Percentiles rank a stretch among this genome's conserved stretches.
These are phyloP conservation scores for Tinea semifulvella DNA, from an alignment of 2,888 invertebrate species.

Conservation along the genomic window DNA sequence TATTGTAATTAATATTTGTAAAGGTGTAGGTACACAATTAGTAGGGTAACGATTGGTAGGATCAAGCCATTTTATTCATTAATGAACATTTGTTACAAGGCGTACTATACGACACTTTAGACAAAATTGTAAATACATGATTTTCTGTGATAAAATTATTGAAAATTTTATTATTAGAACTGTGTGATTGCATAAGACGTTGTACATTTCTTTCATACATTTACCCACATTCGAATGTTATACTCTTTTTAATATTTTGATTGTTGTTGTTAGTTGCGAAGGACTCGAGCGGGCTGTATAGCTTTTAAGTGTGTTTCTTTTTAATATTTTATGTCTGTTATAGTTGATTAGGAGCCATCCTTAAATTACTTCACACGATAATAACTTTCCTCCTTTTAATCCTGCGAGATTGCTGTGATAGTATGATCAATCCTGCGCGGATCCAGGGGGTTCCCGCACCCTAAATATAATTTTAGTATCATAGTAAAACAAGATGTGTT, in stretches of 20 bases:
- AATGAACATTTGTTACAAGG: conserved; percentile 40
- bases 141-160: conserved; percentile 68
- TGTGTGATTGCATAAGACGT: conserved; percentile 63
- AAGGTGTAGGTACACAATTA: too few species aligned
- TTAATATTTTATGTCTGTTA: conserved; percentile 51
- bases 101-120: conserved; percentile 56
- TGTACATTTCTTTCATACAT: conserved; percentile 40
- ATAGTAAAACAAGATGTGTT: too few species aligned
- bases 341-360: conserved; percentile 31
- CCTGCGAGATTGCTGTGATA: too few species aligned
- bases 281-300: conserved; percentile 40
- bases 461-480: too few species aligned
- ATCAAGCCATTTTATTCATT: not conserved
- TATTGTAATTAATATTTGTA: too few species aligned
- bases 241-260: conserved; percentile 34
- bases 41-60: not conserved
- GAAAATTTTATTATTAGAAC: conserved; percentile 58
- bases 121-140: conserved; percentile 68
- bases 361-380: too few species aligned
- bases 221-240: conserved; percentile 30
- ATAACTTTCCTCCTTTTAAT: too few species aligned
- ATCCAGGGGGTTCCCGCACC: too few species aligned
- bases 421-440: too few species aligned
- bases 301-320: conserved; percentile 33
- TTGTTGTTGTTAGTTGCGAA: conserved; percentile 43